A percentile compares a stretch with the other conserved stretches of the same genome.
phyloP scores from a whole-genome alignment of 1,140 invertebrate genomes.

The Papilio glaucus region DNA sequence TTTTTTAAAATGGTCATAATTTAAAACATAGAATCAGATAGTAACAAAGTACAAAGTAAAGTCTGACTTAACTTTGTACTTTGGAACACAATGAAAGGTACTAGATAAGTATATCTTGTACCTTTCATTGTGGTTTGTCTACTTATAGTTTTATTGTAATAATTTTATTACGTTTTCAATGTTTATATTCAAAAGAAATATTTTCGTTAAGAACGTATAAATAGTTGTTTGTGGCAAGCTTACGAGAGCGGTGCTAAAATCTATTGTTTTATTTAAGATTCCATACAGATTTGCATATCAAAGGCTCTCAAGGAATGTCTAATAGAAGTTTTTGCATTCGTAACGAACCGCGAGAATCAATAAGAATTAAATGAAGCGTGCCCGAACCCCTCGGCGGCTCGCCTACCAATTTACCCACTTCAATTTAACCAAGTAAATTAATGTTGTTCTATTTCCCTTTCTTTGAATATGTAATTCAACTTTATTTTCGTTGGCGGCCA shows the following conservation, averaged over 20 bases:
- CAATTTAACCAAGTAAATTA: slow-evolving; percentile 46
- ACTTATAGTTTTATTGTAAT: too few relatives aligned
- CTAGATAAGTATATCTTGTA: too few relatives aligned
- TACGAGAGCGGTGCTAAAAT: slow-evolving; percentile 51
- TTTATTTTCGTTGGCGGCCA: slow-evolving; percentile 38
- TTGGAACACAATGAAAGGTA: too few relatives aligned
- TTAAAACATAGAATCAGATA: too few relatives aligned
- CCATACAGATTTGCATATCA: slow-evolving; percentile 69
- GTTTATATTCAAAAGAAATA: background rate
- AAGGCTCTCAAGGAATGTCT: slow-evolving; percentile 64
- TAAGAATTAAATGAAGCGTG: slow-evolving; percentile 66
- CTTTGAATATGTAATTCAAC: slow-evolving; percentile 44
- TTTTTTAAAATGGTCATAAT: background rate
- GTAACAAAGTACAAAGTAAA: too few relatives aligned
- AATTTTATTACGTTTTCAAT: too few relatives aligned
- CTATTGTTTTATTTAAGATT: slow-evolving; percentile 70
- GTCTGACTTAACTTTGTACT: too few relatives aligned
- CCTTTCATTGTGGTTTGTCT: too few relatives aligned
- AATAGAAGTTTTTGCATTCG: slow-evolving; percentile 75
- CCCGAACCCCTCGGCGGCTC: slow-evolving; percentile 41
- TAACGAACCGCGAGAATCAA: slow-evolving; percentile 72
- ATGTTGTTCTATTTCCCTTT: slow-evolving; percentile 46
- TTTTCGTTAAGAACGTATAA: slow-evolving; percentile 8
- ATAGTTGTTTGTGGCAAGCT: slow-evolving; percentile 8
- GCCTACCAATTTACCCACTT: slow-evolving; percentile 45